These are phyloP conservation scores for Armadillidium nasatum DNA, from an alignment of 1,140 invertebrate species.

Conservation along the genomic window DNA sequence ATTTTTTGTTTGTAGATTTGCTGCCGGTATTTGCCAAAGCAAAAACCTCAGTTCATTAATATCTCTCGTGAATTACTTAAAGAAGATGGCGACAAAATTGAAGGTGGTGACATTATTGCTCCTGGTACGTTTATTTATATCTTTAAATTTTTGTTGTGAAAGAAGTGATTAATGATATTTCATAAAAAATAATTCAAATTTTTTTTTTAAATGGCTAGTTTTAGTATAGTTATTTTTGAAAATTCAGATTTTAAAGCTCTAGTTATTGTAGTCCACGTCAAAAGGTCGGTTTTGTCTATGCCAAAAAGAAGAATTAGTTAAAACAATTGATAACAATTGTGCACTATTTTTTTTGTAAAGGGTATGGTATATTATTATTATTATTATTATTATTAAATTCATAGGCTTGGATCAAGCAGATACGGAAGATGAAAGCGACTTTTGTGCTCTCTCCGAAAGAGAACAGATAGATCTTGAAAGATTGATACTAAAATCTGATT, in stretches of 20 bases:
- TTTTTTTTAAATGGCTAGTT: no score
- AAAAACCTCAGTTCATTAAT: slow-evolving; percentile 74
- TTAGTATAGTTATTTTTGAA: no score
- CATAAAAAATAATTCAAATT: no score
- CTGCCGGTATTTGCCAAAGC: slow-evolving; percentile 60
- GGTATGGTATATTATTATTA: no score
- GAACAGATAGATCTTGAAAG: slow-evolving; percentile 72
- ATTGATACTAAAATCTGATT: slow-evolving; percentile 68
- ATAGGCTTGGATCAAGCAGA: slow-evolving; percentile 34
- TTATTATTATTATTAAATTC: not conserved
- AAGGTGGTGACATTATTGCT: slow-evolving; percentile 33
- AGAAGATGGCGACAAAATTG: slow-evolving; percentile 46
- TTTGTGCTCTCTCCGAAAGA: slow-evolving; percentile 74
- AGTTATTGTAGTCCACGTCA: no score
- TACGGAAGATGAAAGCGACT: slow-evolving; percentile 57
- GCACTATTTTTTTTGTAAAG: no score
- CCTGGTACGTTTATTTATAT: slow-evolving; percentile 29
- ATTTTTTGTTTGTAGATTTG: slow-evolving; percentile 53
- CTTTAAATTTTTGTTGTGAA: not conserved
- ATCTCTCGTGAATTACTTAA: slow-evolving; percentile 63
- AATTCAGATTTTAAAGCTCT: no score
- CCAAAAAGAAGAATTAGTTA: no score
- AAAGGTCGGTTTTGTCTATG: no score
- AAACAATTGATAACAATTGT: no score
- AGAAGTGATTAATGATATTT: not conserved